Evolutionary conservation across 2,888 invertebrate genomes (phyloP), one percentile per base, ranked within the genome.

Genomic region (Catocala nupta): DNA sequence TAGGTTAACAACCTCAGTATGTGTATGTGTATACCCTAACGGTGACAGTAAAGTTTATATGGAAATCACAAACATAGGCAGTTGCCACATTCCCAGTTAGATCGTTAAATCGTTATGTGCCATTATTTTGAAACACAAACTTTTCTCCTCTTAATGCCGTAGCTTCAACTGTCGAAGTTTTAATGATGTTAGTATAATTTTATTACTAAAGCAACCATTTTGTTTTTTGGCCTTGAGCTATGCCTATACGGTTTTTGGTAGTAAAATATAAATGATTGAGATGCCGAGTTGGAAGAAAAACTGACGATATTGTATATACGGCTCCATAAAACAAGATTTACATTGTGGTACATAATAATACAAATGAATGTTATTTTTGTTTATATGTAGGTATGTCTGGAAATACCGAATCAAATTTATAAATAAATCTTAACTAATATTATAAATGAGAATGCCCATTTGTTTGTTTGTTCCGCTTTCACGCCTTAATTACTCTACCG

Each of bases 161-260:
- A 36, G 25, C 44, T 50, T 52, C 59, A 75, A 77, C 71, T 68
- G 73, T 65, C 69, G 49, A 80, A 80, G 71, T 80, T 80, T 80
- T 80, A 81, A 80, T 71, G 78, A 78, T 71, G 71, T 66, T 69
- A 78, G 73, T 80, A 74, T 80, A 75, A 80, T 80, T 80, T 80
- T 78, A 80, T 78, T 71, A 66, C 62, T 59, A 59, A 65, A 66
- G 63, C 50, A 53, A 49, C 60, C 70, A 69, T 59, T 75, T 73
- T 80, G 78, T 80, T 80, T 80, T 80, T 80, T 72, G 75, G 54
- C 79, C 79, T 80, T 73, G 75, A 54, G 59, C n/a, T 59, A 39
- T 55, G 56, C 62, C 53, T 55, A 55, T 36, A 49, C 47, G 62
- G 55, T 39, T 62, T 58, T 60, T 65, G 61, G 55, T 50, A 57